Base-by-base conservation (phyloP, 2,113 vertebrate genomes). In the Thunnus maccoyii region DNA sequence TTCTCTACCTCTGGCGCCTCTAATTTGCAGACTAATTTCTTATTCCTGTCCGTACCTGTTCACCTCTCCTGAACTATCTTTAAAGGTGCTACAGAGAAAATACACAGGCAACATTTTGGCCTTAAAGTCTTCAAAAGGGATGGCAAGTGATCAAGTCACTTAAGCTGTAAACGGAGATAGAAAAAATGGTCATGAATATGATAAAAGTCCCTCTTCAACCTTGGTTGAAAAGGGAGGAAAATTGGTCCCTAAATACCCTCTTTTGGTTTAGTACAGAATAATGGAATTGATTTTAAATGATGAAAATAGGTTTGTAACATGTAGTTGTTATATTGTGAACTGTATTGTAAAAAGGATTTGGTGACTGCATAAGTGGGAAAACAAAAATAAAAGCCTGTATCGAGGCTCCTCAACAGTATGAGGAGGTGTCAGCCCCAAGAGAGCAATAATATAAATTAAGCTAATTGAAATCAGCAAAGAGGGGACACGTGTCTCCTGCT, bases 361-460 rank as follows among this genome's bases (percentile, higher is more conserved):
- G 22, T 63, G 50, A 36, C 44, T 10, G 44, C 17, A 55, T 15
- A 7, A 3, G 14, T 44, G 25, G 48, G 2, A 8, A 8, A 36
- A 36, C 8, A 36, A 72, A 68, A 55, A 25, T 20, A 63, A 41
- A 41, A 41, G 36, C 36, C 60, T 20, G 58, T 27, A 30, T 60
- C 2, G 14, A 41, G 25, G 65, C 56, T 41, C 36, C 7, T 41
- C 36, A 90, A 78, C 79, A 77, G 86, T 70, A 76, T 41, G 75
- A 81, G 47, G 61, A 62, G 76, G 60, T 25, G 44, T 70, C 41
- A 0, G 74, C 66, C 79, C 86, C 90, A 62, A 9, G 86, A 84
- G 90, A 79, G 83, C 82, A 77, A 62, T 79, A 69, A 72, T 64
- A 71, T 80, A 52, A 84, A 88, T 84, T n/a, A 85, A 72, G 80